These are phyloP conservation scores for Lamellibrachia columna DNA, from an alignment of 2,888 invertebrate species.

Conservation along the genomic window DNA sequence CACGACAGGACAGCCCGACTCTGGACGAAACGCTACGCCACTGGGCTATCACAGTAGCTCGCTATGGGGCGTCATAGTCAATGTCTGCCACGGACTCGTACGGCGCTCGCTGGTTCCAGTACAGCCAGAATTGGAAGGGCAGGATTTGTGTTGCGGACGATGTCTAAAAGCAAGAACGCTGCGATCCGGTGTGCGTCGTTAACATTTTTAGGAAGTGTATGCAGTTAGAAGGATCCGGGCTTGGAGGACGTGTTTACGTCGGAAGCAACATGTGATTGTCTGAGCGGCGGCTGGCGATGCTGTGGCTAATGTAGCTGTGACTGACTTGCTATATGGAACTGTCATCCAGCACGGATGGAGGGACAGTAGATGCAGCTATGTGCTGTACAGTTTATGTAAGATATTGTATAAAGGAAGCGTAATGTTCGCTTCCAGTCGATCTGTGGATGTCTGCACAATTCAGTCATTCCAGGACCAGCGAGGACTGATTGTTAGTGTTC, in stretches of 20 bases:
- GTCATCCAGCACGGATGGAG: background rate
- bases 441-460: background rate
- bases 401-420: background rate
- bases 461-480: background rate
- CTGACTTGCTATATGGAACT: slow-evolving; percentile 6
- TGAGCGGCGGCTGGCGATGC: background rate
- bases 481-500: background rate
- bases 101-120: background rate
- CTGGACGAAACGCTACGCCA: slow-evolving; percentile 98
- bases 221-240: background rate
- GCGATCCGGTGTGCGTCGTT: background rate
- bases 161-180: background rate
- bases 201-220: background rate
- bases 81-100: background rate
- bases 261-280: slow-evolving; percentile 12
- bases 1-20: slow-evolving; percentile 97
- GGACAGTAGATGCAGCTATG: background rate
- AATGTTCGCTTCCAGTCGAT: background rate
- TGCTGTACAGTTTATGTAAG: slow-evolving; percentile 5
- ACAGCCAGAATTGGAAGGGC: background rate
- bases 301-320: background rate
- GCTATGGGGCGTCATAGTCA: background rate
- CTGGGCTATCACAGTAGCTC: slow-evolving; percentile 56
- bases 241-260: background rate
- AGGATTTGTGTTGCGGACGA: background rate